Evolutionary conservation across 2,797 vertebrate species (phyloP).

Genomic region (Artibeus jamaicensis): DNA sequence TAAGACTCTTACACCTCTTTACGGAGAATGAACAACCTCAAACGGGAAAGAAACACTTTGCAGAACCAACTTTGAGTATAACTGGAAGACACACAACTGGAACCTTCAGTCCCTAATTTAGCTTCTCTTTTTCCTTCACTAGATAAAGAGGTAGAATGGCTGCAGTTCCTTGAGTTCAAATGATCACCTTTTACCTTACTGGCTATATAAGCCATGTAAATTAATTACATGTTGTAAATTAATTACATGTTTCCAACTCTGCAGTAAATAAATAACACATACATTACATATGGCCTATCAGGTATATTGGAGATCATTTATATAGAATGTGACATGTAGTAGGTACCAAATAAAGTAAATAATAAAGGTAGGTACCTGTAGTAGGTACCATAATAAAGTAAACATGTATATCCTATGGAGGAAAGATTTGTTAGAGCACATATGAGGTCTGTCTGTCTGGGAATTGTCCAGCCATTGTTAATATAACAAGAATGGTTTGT

Average conservation of each 20-base stretch:
- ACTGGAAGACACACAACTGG: not conserved
- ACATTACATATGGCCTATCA: not conserved
- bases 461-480: not conserved
- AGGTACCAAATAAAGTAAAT: not conserved
- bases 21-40: not conserved
- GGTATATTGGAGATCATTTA: not conserved
- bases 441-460: not conserved
- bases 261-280: not conserved
- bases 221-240: not conserved
- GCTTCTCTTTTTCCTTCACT: not conserved
- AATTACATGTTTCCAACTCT: not conserved
- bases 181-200: not conserved
- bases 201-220: not conserved
- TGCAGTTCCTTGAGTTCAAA: not conserved
- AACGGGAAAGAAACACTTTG: no score
- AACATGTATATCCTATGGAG: not conserved
- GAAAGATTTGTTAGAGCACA: not conserved
- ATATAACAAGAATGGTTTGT: not conserved
- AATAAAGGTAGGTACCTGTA: no score
- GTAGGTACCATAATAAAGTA: not conserved
- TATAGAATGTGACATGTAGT: not conserved
- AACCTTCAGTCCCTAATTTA: not conserved
- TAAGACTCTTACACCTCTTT: not conserved
- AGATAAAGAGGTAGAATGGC: not conserved
- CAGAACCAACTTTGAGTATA: not conserved